These are phyloP conservation scores for Gymnothorax javanicus DNA, from an alignment of 2,797 vertebrate species.

Conservation along the genomic window DNA sequence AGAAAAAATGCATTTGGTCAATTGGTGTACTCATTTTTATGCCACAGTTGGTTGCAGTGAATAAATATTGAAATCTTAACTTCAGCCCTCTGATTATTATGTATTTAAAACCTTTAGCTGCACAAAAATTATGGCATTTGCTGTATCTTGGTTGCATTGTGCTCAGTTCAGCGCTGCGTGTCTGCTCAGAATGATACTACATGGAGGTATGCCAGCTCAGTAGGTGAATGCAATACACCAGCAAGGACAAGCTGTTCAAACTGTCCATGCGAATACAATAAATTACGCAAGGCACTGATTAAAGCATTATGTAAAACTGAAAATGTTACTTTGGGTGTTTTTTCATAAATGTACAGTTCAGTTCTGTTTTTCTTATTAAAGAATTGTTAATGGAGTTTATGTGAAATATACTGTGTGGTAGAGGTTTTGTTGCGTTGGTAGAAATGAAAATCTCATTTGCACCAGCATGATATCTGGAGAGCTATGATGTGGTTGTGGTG, in stretches of 20 bases:
- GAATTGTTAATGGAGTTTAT: neutral
- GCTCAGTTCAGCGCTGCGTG: neutral
- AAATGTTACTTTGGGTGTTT: neutral
- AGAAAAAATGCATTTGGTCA: neutral
- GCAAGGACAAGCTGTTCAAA: neutral
- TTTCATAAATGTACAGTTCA: neutral
- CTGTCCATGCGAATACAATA: neutral
- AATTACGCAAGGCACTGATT: neutral
- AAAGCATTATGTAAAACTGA: neutral
- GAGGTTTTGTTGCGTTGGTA: neutral
- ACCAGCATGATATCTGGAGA: neutral
- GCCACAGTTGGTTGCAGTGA: neutral
- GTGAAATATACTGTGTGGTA: neutral
- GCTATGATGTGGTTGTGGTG: neutral
- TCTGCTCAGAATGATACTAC: neutral
- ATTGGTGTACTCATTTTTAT: neutral
- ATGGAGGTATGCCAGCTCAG: neutral
- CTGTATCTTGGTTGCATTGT: neutral
- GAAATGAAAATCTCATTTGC: neutral
- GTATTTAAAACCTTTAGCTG: neutral
- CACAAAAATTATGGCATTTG: neutral
- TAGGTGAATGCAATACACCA: neutral
- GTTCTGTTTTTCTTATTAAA: neutral
- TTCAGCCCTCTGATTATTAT: neutral
- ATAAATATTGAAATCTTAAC: neutral